Base-by-base conservation (phyloP, 1,140 invertebrate species). In the Heliothis virescens region DNA sequence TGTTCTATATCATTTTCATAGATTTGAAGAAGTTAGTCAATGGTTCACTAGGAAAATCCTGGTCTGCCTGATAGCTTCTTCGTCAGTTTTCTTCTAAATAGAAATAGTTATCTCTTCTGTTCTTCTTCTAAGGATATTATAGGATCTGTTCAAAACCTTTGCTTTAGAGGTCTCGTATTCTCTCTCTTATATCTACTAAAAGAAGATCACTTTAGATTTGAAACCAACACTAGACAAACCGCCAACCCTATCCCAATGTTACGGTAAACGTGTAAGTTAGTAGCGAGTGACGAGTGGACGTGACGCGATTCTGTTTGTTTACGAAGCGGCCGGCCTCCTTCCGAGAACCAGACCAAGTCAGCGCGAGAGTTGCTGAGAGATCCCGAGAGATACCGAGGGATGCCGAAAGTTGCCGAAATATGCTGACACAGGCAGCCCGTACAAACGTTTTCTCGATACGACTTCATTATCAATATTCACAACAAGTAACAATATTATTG, bases 281-380 rank as follows among this genome's bases (percentile, higher is more conserved):
- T 93, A 93, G 92, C 92, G 83, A 89, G 85, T 88, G 84, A 79
- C 79, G 79, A 85, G 82, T 82, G 85, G 87, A 91, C 88, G 91
- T 90, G 90, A 87, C 82, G 86, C 81, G 90, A 86, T 87, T 89
- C 85, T 88, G 90, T 93, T 91, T 93, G 91, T 93, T 92, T 91
- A 85, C 82, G 18, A 59, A 81, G 78, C 77, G 71, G 78, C 48
- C 15, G 62, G 67, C 41, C 59, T 15, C 47, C 62, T 92, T 91
- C 91, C 86, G 81, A 89, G 90, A 90, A 86, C 79, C 60, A 3
- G 29, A 53, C 60, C 67, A 21, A 59, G 53, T 53, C 84, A 79
- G 81, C 74, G 60, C 78, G 84, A 79, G 81, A 85, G 81, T 62
- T 83, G 62, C 82, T 74, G 79, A 87, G 82, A 81, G 83, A 85